These are phyloP conservation scores for Tiliqua scincoides DNA, from an alignment of 2,113 vertebrate species.

Conservation along the genomic window DNA sequence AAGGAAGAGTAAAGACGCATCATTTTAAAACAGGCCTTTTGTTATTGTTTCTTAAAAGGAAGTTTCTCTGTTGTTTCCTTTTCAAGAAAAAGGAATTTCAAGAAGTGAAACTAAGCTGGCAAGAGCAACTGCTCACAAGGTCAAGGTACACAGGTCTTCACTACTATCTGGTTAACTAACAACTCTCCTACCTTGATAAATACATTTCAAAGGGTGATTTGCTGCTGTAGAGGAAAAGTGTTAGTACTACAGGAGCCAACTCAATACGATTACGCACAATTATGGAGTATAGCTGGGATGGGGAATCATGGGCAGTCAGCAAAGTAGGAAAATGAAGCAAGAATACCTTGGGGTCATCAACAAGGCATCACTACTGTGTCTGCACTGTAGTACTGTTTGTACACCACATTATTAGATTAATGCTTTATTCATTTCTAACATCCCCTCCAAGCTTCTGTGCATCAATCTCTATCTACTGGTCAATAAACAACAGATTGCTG, in stretches of 20 bases:
- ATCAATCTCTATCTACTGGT: neutral
- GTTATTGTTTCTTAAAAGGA: neutral
- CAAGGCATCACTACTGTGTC: neutral
- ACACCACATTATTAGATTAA: neutral
- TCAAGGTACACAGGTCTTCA: neutral
- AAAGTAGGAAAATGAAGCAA: neutral
- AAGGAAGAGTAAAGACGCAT: neutral
- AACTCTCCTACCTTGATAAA: neutral
- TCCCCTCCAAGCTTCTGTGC: neutral
- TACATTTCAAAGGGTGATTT: neutral
- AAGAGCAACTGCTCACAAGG: neutral
- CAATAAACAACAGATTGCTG: neutral
- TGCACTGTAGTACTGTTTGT: too few relatives aligned
- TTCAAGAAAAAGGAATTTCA: neutral
- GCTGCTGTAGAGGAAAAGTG: neutral
- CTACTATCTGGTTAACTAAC: neutral
- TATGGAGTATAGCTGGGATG: neutral
- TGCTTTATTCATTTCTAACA: neutral
- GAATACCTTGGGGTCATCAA: neutral
- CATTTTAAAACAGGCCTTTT: slow-evolving; percentile 8
- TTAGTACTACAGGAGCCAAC: neutral
- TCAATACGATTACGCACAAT: rapidly evolving
- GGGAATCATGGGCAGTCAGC: neutral
- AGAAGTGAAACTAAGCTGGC: neutral
- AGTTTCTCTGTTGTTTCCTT: slow-evolving; percentile 1